Percentiles rank a stretch among this genome's conserved stretches.
These are phyloP conservation scores for Silurus glanis DNA, from an alignment of 2,113 vertebrate genomes.

Conservation along the genomic window DNA sequence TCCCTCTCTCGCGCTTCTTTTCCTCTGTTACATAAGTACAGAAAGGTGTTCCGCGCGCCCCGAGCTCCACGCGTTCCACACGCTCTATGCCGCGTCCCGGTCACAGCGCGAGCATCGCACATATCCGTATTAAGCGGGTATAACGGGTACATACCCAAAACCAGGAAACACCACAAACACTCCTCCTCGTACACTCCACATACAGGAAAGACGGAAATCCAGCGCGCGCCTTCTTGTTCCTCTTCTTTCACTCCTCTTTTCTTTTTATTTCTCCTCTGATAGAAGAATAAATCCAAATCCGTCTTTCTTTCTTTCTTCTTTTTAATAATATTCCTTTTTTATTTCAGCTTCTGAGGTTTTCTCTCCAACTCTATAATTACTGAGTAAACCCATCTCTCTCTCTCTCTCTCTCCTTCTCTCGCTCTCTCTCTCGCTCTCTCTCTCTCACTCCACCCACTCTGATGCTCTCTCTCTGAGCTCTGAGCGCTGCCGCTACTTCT, in stretches of 20 bases:
- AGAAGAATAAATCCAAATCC: neutral
- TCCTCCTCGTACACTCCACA: slow-evolving; percentile 20
- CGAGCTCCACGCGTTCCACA: neutral
- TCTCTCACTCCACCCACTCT: neutral
- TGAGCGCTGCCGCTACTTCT: neutral
- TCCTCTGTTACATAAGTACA: neutral
- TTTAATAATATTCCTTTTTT: neutral
- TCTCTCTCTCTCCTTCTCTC: neutral
- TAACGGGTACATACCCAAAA: neutral
- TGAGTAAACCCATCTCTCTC: neutral
- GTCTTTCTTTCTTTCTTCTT: neutral
- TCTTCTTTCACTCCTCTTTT: neutral
- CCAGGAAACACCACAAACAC: neutral
- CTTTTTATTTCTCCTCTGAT: neutral
- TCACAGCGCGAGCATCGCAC: neutral
- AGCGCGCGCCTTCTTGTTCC: neutral
- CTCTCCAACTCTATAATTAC: neutral
- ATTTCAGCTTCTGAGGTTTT: neutral
- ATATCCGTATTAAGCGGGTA: slow-evolving; percentile 13
- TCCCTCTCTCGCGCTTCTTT: neutral
- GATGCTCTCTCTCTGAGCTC: neutral
- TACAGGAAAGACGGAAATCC: slow-evolving; percentile 7
- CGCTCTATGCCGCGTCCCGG: neutral
- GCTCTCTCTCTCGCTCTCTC: neutral
- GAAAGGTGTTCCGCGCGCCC: neutral